Conservation (phyloP, 2,113 vertebrate genomes). For the Coptodon rendalli region DNA sequence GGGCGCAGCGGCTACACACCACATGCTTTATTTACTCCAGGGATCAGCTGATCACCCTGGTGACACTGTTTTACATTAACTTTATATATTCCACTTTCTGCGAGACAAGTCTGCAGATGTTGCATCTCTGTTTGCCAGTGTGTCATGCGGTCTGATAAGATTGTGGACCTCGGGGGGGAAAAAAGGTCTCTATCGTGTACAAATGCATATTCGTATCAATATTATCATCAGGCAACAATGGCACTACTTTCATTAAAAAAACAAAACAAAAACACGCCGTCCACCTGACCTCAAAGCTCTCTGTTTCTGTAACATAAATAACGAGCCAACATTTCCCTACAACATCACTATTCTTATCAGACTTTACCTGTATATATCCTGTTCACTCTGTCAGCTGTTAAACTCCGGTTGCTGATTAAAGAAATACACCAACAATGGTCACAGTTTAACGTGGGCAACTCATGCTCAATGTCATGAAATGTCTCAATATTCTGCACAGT, state of each 20-base stretch:
- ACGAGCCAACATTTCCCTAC: neutral
- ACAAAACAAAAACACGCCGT: neutral
- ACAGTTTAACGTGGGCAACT: neutral
- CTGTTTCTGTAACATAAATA: neutral
- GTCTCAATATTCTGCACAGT: neutral
- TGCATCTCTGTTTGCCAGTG: neutral
- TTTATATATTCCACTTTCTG: neutral
- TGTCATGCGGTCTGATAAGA: neutral
- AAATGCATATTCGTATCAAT: neutral
- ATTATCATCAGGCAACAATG: neutral
- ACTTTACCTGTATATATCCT: neutral
- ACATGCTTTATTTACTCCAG: neutral
- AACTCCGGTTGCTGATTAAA: neutral
- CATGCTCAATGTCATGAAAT: neutral
- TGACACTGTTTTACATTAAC: neutral
- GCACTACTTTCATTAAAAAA: neutral
- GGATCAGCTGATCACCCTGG: neutral
- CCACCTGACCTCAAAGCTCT: neutral
- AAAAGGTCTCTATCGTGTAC: neutral
- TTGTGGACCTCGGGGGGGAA: rapidly evolving
- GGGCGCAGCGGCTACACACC: neutral
- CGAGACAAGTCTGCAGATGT: neutral
- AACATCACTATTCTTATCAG: neutral
- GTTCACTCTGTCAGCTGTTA: neutral
- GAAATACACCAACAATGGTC: neutral